Evolutionary conservation across 53 echinoderm and acorn worm genomes (phyloP), one percentile per base, ranked within the genome.

Genomic region (Hippasteria phrygiana): DNA sequence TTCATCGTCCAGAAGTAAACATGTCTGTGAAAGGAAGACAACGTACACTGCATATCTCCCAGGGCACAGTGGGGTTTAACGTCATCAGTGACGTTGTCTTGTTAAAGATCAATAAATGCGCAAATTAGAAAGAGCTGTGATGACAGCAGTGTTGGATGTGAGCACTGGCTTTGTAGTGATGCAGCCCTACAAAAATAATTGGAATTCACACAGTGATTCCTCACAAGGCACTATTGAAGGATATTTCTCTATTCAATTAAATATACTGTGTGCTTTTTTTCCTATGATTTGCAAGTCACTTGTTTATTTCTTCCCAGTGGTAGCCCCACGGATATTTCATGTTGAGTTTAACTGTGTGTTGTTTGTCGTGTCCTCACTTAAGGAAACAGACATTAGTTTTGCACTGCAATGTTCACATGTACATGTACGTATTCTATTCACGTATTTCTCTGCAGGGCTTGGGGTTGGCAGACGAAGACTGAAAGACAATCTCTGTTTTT

Each of bases 81-180:
- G 67, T 65, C 82, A 66, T 18, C 16, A 36, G 43, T 82, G 82
- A 82, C 82, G 82, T 82, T 64, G 5, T 82, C 29, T 64, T 43
- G 47, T 65, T 22, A n/a, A 38, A 42, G 55, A 26, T 39, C 40
- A 27, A 56, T 78, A 39, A 26, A 39, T 53, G 29, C 45, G 32
- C 66, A 65, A 75, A 82, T 82, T 45, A 43, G 24, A 63, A 45
- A 43, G 43, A 29, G 29, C 33, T 10, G 24, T 43, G 1, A 4
- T 63, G 73, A 73, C 42, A 3, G 36, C 13, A 35, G 35, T 14
- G 67, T 14, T 66, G 34, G 35, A 33, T 66, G 10, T 1, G 67
- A 56, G 56, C 56, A 56, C 56, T 35, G 14, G 13, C 11, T 28
- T 66, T 66, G 67, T 35, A 14, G 37, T 66, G 36, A 3, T 7